A percentile compares a stretch with the other conserved stretches of the same genome.
Evolutionary conservation across 2,888 invertebrate species (phyloP).

Genomic region (Scaptomyza cyrtandrae): DNA sequence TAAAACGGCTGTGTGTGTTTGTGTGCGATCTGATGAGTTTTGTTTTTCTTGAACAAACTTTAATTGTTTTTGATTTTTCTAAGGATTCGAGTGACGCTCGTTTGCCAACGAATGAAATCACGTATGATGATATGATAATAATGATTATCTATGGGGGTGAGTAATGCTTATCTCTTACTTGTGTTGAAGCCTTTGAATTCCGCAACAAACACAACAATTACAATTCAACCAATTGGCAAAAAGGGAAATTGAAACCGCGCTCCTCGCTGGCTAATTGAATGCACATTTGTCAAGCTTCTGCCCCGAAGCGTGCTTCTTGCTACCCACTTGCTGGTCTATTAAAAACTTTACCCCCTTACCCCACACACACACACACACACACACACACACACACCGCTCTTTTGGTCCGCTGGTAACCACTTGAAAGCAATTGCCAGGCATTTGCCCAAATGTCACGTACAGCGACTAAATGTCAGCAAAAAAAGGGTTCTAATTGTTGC

Average conservation of each 20-base stretch:
- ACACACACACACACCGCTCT: neutral
- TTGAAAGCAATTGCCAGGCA: conserved; percentile 59
- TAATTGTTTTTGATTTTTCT: conserved; percentile 79
- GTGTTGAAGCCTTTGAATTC: conserved; percentile 57
- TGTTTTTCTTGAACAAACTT: conserved; percentile 79
- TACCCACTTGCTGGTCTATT: neutral
- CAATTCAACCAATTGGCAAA: conserved; percentile 31
- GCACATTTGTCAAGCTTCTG: conserved; percentile 74
- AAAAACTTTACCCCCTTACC: neutral
- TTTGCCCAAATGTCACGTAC: conserved; percentile 76
- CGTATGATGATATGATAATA: conserved; percentile 9
- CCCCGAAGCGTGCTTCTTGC: conserved; percentile 21
- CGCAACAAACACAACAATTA: conserved; percentile 13
- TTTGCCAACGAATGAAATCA: conserved; percentile 28
- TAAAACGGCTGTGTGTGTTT: conserved; percentile 21
- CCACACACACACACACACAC: no score
- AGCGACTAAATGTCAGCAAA: conserved; percentile 61
- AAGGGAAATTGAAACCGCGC: conserved; percentile 43
- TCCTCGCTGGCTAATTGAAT: conserved; percentile 66
- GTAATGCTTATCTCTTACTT: conserved; percentile 20
- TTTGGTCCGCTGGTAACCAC: conserved; percentile 33
- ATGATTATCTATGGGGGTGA: neutral
- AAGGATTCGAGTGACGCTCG: conserved; percentile 74
- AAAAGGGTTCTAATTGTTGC: conserved; percentile 70
- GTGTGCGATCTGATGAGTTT: conserved; percentile 65